Evolutionary conservation across 2,113 vertebrate species (phyloP), one percentile per base, ranked within the genome.

Genomic region (Neoarius graeffei): DNA sequence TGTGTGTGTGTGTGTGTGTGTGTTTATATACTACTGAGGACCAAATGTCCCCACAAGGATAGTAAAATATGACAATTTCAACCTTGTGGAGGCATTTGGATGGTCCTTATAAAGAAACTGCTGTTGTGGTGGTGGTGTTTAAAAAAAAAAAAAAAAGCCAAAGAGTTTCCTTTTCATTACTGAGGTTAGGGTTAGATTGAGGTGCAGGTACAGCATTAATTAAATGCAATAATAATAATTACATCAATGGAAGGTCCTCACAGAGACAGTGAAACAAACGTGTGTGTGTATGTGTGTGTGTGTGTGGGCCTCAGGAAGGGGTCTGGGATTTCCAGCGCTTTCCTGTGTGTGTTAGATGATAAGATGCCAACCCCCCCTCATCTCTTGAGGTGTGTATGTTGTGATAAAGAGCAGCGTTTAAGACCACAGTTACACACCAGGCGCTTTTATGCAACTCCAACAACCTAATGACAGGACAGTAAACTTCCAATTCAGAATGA

Each of bases 261-360:
- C 35, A 42, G 35, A 42, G 35, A 42, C 35, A 42, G 35, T 42
- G 35, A 42, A 42, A 42, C 35, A 42, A 42, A 3, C 35, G 56
- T 13, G 13, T 13, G 8, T 13, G 13, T 56, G 83, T 84, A 84
- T 86, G 35, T 62, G 35, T 81, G 77, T 93, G 93, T 91, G 93
- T 92, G 92, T 91, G 92, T 59, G 91, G 35, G 64, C 54, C 62
- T 69, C 83, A 86, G 52, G 73, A 67, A 57, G 86, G 89, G 90
- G 90, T 90, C 92, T 86, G 54, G 89, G 87, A 6, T 85, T 85
- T 90, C 84, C 81, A 83, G 83, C 66, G 11, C 67, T 54, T 71
- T 86, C 90, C 85, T 57, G 80, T 88, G 91, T 89, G 89, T 83
- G 86, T 85, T 59, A 56, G 54, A 19, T 91, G 95, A 96, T 95